Base-by-base conservation (phyloP, 2,797 vertebrate species). In the Enoplosus armatus region DNA sequence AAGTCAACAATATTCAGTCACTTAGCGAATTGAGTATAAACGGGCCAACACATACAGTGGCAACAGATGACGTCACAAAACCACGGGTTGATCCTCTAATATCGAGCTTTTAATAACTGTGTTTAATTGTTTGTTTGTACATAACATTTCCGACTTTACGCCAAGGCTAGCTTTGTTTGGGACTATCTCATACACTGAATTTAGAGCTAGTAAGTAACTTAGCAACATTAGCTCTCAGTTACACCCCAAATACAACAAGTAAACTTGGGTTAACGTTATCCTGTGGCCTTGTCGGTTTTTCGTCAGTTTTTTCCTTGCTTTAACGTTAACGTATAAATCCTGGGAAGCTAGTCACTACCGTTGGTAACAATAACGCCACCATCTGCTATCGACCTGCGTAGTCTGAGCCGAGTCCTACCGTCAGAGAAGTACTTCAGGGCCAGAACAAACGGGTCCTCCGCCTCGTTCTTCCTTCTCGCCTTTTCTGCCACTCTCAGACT, bases 401-500 rank as follows among this genome's bases (percentile, higher is more conserved):
- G n/a, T 50, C 20, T 22, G 20, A 7, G 20, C 18, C 24, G 1
- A 2, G 18, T 37, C 82, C 9, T 83, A 96, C 96, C 94, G 39
- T 89, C 85, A 33, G 86, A 80, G 62, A 96, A 94, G 77, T 94
- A 96, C 47, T 89, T 93, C 33, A 96, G 59, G 59, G 95, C 93
- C 33, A 76, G 20, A 60, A 82, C 69, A 53, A 95, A 84, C 3
- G 94, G 92, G 2, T 93, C 92, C 65, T 87, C 88, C 68, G 78
- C 91, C 86, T 93, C 88, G 9, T 75, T 92, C 76, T 91, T 95
- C 71, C 79, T 93, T 33, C 80, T 92, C 51, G 86, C 82, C 45
- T 87, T 92, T 16, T 94, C 93, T 0, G 90, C 93, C 6, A 95
- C 66, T 72, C 96, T 92, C 59, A 93, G 24, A 90, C 95, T 95